Percentiles rank a stretch among this genome's conserved stretches.
phyloP scores from a whole-genome alignment of 2,888 invertebrate species.

The Ecliptopera silaceata region DNA sequence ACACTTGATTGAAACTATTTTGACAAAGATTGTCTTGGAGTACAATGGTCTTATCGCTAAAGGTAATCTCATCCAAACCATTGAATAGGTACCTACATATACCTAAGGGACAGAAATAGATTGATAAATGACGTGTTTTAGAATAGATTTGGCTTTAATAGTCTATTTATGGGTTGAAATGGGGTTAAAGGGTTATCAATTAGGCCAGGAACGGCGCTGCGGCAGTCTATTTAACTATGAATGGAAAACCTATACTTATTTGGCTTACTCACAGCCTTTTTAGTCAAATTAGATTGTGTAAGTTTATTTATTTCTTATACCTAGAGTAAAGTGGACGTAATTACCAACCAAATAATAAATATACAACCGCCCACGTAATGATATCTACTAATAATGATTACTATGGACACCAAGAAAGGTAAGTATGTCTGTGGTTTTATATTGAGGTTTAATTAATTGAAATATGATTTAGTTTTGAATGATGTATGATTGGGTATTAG shows the following conservation, averaged over 20 bases:
- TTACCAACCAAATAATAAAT: too few relatives aligned
- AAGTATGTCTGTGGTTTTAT: too few relatives aligned
- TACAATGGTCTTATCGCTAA: not conserved
- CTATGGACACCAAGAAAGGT: too few relatives aligned
- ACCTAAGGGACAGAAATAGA: not conserved
- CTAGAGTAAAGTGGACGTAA: too few relatives aligned
- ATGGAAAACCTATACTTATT: slow-evolving; percentile 6
- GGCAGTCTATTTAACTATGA: slow-evolving; percentile 11
- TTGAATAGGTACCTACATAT: not conserved
- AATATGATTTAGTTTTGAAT: too few relatives aligned
- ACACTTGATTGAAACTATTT: not conserved
- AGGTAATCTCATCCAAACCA: not conserved
- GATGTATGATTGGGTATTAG: too few relatives aligned
- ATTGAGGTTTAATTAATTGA: too few relatives aligned
- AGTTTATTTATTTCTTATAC: not conserved
- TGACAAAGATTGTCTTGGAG: not conserved
- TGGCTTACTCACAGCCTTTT: not conserved
- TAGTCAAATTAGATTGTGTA: not conserved
- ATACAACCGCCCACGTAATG: too few relatives aligned
- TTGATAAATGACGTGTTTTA: not conserved
- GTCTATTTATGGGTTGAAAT: slow-evolving; percentile 13
- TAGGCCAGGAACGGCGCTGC: slow-evolving; percentile 11
- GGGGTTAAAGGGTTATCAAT: slow-evolving; percentile 8
- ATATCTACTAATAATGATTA: too few relatives aligned
- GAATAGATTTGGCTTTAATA: slow-evolving; percentile 7